Evolutionary conservation across 2,113 vertebrate genomes (phyloP).

Genomic region (Anthoscopus minutus): DNA sequence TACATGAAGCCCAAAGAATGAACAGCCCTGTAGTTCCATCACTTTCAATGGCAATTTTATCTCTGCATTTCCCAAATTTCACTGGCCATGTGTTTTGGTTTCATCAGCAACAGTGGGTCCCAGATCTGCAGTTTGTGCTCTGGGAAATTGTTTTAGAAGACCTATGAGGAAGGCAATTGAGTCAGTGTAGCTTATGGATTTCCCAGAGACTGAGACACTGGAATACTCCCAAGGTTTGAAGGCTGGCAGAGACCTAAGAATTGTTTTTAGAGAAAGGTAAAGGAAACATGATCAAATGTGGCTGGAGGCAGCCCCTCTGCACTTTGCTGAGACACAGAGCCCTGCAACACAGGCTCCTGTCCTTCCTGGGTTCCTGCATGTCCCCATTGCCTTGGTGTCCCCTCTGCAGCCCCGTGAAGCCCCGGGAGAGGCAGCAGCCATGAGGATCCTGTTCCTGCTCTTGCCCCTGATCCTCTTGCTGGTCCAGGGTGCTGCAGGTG

Average conservation of each 20-base stretch:
- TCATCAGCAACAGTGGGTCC: no score
- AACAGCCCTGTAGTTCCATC: no score
- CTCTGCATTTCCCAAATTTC: background rate
- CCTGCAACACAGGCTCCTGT: no score
- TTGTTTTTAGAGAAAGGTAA: background rate
- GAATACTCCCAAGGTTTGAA: background rate
- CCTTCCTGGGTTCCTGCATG: background rate
- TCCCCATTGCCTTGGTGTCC: background rate
- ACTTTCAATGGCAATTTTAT: no score
- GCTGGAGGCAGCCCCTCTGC: background rate
- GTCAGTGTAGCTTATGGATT: no score
- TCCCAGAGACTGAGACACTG: no score
- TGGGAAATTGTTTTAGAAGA: no score
- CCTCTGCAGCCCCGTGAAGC: background rate
- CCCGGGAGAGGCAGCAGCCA: accelerated
- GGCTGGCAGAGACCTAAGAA: background rate
- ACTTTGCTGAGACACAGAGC: background rate
- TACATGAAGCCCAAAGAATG: background rate
- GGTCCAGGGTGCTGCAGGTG: background rate
- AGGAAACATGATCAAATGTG: background rate
- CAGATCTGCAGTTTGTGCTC: no score
- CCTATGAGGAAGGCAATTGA: no score
- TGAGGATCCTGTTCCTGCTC: slow-evolving; percentile 12
- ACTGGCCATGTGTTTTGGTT: background rate
- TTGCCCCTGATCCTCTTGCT: background rate